Evolutionary conservation across 2,797 vertebrate genomes (phyloP).

Genomic region (Hydrocynus forskahlii): DNA sequence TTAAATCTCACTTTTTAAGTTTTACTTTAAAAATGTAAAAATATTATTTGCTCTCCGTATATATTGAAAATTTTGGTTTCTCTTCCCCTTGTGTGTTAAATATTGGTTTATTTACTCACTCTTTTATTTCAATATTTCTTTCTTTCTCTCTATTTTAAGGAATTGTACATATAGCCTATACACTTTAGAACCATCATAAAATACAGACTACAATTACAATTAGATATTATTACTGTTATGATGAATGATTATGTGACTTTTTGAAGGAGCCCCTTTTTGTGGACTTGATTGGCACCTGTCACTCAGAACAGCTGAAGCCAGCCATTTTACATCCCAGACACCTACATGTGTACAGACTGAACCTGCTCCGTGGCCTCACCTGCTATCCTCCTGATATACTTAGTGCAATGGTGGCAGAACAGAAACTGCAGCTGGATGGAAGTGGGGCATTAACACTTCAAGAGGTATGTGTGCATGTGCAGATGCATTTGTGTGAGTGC

Average conservation of each 20-base stretch:
- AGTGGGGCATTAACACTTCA: slow-evolving; percentile 69
- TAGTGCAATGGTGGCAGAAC: slow-evolving; percentile 72
- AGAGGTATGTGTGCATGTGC: slow-evolving; percentile 56
- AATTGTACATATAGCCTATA: background rate
- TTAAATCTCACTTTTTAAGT: no score
- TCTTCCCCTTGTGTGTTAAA: no score
- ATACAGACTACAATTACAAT: background rate
- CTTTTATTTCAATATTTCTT: no score
- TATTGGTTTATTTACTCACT: no score
- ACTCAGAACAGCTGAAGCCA: slow-evolving; percentile 81
- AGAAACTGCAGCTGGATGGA: slow-evolving; percentile 71
- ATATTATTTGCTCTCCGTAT: no score
- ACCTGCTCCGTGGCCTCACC: slow-evolving; percentile 75
- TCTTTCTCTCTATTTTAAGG: no score
- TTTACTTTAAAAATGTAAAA: no score
- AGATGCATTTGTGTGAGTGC: no score
- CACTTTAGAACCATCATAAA: background rate
- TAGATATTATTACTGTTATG: background rate
- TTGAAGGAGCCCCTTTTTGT: slow-evolving; percentile 86
- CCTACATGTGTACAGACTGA: slow-evolving; percentile 75
- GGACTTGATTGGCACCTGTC: slow-evolving; percentile 91
- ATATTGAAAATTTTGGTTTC: no score
- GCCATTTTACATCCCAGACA: slow-evolving; percentile 80
- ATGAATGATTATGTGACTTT: background rate
- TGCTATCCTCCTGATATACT: slow-evolving; percentile 79